phyloP scores from a whole-genome alignment of 2,888 invertebrate genomes.

The Noctua janthe region DNA sequence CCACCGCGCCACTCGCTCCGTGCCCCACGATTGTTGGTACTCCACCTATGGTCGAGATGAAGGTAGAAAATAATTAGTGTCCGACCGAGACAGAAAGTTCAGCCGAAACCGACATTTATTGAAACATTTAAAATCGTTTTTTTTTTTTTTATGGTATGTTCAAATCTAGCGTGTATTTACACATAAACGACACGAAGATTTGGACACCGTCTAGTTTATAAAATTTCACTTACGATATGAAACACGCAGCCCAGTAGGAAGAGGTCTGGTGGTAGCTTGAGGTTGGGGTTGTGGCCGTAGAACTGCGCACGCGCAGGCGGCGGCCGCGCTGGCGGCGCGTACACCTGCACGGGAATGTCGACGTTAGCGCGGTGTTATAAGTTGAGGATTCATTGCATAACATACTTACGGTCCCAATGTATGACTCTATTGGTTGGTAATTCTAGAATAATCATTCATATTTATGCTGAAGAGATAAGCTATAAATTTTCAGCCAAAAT shows the following conservation, averaged over 20 bases:
- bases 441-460: not conserved
- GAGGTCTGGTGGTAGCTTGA: constrained; percentile 96
- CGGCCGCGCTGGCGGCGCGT: constrained; percentile 87
- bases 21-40: constrained; percentile 93
- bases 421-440: not conserved
- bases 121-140: too few relatives aligned
- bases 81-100: too few relatives aligned
- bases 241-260: constrained; percentile 98
- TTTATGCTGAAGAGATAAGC: not conserved
- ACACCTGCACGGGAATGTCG: constrained; percentile 69
- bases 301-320: constrained; percentile 94
- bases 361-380: not conserved
- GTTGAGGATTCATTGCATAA: not conserved
- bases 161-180: not conserved
- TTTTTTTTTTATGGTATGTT: not conserved
- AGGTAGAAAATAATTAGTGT: not conserved
- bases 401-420: not conserved
- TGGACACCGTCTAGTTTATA: not conserved
- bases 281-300: constrained; percentile 97
- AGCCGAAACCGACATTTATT: not conserved
- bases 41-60: constrained; percentile 87
- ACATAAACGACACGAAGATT: not conserved
- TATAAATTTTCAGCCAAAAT: too few relatives aligned
- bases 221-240: constrained; percentile 91
- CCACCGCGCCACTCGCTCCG: constrained; percentile 92